Evolutionary conservation across 2,113 vertebrate genomes (phyloP).

Genomic region (Corynorhinus townsendii): DNA sequence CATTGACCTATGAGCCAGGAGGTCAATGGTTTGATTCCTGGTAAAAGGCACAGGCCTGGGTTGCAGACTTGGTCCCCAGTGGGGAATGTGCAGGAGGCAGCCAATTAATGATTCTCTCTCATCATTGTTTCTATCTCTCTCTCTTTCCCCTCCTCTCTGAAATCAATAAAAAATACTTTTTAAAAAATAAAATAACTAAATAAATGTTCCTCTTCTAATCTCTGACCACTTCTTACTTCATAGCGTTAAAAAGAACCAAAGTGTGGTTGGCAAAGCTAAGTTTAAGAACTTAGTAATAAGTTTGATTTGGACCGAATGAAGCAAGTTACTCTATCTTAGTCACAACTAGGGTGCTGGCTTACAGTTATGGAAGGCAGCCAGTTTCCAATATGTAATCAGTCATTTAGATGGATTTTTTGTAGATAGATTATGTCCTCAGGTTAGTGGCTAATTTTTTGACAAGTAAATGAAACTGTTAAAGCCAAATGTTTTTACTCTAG

Average conservation of each 20-base stretch:
- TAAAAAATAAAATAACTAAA: neutral
- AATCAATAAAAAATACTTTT: too few relatives aligned
- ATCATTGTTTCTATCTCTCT: too few relatives aligned
- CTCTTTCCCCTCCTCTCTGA: too few relatives aligned
- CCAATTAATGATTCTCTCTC: too few relatives aligned
- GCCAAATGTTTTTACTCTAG: neutral
- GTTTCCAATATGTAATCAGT: neutral
- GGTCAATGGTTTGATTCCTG: too few relatives aligned
- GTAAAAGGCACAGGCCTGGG: too few relatives aligned
- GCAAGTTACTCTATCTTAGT: neutral
- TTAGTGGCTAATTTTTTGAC: neutral
- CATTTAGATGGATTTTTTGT: neutral
- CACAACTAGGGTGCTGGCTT: neutral
- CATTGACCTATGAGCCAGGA: too few relatives aligned
- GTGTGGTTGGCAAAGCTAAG: neutral
- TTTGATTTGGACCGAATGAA: neutral
- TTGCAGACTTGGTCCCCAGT: too few relatives aligned
- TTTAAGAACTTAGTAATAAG: neutral
- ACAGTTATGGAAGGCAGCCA: neutral
- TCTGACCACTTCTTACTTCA: neutral
- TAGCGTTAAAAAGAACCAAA: neutral
- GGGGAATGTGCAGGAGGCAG: too few relatives aligned
- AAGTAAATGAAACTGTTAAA: constrained; percentile 13
- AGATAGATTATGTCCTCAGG: neutral
- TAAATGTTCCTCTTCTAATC: neutral